phyloP scores from a whole-genome alignment of 2,888 invertebrate genomes.

The Thera obeliscata region DNA sequence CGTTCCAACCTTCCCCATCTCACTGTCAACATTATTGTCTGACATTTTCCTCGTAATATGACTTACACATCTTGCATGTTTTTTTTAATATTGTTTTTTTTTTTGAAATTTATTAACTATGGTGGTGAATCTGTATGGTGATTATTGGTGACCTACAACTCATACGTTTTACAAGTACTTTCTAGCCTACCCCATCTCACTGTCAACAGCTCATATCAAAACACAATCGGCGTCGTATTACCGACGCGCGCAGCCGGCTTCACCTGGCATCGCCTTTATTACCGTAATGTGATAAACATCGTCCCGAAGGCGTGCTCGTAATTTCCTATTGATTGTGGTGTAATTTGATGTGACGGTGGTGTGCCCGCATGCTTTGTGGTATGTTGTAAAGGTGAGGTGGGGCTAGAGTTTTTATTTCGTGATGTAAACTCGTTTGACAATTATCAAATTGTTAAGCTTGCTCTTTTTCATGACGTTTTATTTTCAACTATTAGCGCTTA shows the following conservation, averaged over 20 bases:
- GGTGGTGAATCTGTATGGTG: no score
- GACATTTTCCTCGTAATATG: no score
- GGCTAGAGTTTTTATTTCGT: neutral
- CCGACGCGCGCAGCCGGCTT: conserved; percentile 21
- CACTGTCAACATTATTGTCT: no score
- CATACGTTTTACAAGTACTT: neutral
- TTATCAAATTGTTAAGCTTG: no score
- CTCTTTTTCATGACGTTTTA: no score
- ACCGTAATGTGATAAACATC: conserved; percentile 52
- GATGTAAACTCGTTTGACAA: neutral
- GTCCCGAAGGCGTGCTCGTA: conserved; percentile 39
- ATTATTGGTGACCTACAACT: no score
- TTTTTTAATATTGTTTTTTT: no score
- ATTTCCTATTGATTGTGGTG: conserved; percentile 25
- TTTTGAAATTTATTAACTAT: no score
- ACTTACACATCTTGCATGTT: no score
- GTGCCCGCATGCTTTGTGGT: conserved; percentile 33
- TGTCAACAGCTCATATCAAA: conserved; percentile 1
- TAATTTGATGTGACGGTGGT: conserved; percentile 28
- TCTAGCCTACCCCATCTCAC: neutral
- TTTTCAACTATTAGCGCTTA: no score
- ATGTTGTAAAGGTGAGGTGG: conserved; percentile 13
- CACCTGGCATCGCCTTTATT: conserved; percentile 23
- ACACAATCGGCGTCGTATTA: conserved; percentile 24
- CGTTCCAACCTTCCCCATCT: neutral